Evolutionary conservation across 2,113 vertebrate species (phyloP).

Genomic region (Tachysurus vachellii): DNA sequence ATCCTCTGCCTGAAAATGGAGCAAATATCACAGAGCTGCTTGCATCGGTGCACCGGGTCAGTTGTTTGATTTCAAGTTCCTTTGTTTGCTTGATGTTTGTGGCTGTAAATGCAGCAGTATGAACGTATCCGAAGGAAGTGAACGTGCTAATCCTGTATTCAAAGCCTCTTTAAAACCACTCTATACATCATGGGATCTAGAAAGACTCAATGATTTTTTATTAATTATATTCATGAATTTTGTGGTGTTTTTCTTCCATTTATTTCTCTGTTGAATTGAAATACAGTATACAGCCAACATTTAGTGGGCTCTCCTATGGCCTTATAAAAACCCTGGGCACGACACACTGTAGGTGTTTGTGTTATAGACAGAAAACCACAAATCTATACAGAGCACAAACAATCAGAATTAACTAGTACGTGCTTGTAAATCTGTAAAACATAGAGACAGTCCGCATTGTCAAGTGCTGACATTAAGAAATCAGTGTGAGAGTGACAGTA

Average conservation of each 20-base stretch:
- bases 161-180: neutral
- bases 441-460: neutral
- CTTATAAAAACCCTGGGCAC: neutral
- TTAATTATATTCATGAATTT: conserved; percentile 15
- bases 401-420: neutral
- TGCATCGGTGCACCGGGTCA: neutral
- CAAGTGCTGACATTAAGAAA: neutral
- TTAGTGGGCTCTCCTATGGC: neutral
- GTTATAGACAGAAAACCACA: neutral
- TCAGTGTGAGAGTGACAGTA: neutral
- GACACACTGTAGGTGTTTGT: neutral
- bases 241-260: neutral
- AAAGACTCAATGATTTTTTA: neutral
- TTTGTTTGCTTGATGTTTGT: conserved; percentile 11
- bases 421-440: neutral
- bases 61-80: conserved; percentile 14
- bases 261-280: neutral
- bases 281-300: neutral
- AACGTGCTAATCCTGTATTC: neutral
- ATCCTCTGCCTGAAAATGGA: neutral
- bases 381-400: neutral
- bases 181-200: neutral
- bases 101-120: neutral
- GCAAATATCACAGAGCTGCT: neutral
- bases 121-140: neutral